Conservation (phyloP, 2,113 vertebrate genomes). For the Peromyscus leucopus region DNA sequence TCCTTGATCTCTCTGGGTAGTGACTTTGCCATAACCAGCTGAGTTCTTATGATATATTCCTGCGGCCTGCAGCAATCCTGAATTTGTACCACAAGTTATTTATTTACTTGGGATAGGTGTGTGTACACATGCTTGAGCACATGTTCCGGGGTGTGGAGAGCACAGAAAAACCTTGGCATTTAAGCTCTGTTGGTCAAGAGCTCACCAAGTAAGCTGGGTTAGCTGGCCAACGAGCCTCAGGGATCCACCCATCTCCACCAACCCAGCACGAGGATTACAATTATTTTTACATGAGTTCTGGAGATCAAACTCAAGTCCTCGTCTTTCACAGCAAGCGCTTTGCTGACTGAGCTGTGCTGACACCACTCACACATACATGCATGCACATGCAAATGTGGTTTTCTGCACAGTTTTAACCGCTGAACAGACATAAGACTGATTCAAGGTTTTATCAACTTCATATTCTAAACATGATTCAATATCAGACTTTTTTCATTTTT, state of each 20-base stretch:
- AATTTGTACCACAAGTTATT: not conserved
- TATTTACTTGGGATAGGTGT: not conserved
- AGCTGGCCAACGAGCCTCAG: not conserved
- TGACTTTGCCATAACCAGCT: too few species aligned
- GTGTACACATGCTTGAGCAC: not conserved
- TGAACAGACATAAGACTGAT: not conserved
- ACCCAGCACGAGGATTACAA: not conserved
- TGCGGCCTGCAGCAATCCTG: too few species aligned
- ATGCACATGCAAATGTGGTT: not conserved
- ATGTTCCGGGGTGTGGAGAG: not conserved
- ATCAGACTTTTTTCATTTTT: not conserved
- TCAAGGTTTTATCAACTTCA: not conserved
- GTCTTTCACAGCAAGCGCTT: not conserved
- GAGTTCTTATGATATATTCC: too few species aligned
- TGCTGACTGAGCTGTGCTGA: not conserved
- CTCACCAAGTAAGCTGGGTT: not conserved
- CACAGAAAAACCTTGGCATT: not conserved
- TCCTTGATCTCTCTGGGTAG: too few species aligned
- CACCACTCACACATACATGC: not conserved
- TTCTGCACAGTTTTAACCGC: not conserved
- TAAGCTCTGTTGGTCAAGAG: not conserved
- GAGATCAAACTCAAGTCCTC: not conserved
- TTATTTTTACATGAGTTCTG: not conserved
- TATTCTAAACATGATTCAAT: not conserved
- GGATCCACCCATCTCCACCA: not conserved